Evolutionary conservation across 1,140 invertebrate genomes (phyloP).

Genomic region (Drosophila ficusphila): DNA sequence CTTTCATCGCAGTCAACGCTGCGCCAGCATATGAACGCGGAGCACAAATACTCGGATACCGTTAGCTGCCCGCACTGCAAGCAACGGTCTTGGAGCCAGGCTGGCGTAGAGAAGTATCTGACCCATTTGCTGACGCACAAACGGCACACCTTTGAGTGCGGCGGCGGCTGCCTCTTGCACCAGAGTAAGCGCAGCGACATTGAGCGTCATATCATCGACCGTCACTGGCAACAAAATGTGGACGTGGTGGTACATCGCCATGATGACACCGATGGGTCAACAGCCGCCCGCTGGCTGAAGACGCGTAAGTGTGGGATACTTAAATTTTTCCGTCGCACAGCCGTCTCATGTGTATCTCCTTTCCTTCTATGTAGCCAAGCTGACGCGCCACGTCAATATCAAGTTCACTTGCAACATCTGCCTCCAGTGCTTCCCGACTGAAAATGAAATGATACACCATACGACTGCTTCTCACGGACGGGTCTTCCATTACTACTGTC

Average conservation of each 20-base stretch:
- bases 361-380: background rate
- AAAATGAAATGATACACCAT: conserved; percentile 14
- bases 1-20: conserved; percentile 11
- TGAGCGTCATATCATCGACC: conserved; percentile 46
- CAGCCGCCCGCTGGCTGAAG: conserved; percentile 41
- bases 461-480: conserved; percentile 7
- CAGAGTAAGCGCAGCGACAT: conserved; percentile 1
- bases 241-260: conserved; percentile 35
- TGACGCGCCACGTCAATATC: background rate
- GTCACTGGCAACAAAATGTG: conserved; percentile 7
- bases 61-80: conserved; percentile 50
- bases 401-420: conserved; percentile 51
- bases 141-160: conserved; percentile 60
- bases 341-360: background rate
- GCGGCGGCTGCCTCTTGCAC: conserved; percentile 29
- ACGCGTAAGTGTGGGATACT: conserved; percentile 19
- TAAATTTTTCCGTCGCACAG: background rate
- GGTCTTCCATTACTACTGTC: conserved; percentile 28
- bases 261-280: background rate
- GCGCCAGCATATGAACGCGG: conserved; percentile 12
- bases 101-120: background rate
- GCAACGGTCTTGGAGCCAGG: rapidly evolving
- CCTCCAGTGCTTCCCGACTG: background rate
- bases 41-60: conserved; percentile 15
- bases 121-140: conserved; percentile 47